Percentiles rank a stretch among this genome's conserved stretches.
Evolutionary conservation across 2,797 vertebrate genomes (phyloP).

Genomic region (Eutrigla gurnardus): DNA sequence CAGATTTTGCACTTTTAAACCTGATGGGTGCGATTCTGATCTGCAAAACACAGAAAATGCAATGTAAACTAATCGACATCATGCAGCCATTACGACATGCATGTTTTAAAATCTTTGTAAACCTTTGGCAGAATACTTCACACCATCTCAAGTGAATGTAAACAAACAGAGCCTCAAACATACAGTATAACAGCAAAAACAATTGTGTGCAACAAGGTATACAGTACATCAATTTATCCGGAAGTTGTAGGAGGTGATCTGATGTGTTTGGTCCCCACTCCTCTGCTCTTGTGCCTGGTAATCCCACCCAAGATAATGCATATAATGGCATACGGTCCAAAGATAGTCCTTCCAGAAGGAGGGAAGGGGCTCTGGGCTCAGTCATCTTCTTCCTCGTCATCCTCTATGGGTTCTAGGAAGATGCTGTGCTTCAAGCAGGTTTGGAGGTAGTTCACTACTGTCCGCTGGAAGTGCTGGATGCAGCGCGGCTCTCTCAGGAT

Average conservation of each 20-base stretch:
- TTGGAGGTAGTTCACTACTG: constrained; percentile 84
- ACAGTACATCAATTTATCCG: constrained; percentile 63
- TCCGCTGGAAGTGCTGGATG: constrained; percentile 82
- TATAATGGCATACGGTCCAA: constrained; percentile 65
- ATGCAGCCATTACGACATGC: constrained; percentile 84
- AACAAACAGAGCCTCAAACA: constrained; percentile 63
- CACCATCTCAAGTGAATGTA: constrained; percentile 58
- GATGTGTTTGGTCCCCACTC: constrained; percentile 78
- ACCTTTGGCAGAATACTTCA: constrained; percentile 60
- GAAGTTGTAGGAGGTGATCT: constrained; percentile 67
- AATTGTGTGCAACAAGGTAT: constrained; percentile 61
- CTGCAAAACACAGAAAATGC: constrained; percentile 59
- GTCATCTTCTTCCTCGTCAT: constrained; percentile 79
- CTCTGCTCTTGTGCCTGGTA: constrained; percentile 69
- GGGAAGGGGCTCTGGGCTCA: constrained; percentile 57
- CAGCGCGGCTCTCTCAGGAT: constrained; percentile 79
- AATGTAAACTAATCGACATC: constrained; percentile 75
- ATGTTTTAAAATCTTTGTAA: constrained; percentile 77
- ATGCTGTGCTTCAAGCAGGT: constrained; percentile 82
- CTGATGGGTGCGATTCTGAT: constrained; percentile 37
- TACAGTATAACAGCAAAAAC: constrained; percentile 65
- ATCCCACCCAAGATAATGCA: constrained; percentile 66
- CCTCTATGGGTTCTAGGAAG: constrained; percentile 63
- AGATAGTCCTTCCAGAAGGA: constrained; percentile 47
- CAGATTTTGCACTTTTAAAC: constrained; percentile 53